These are phyloP conservation scores for Cuculus canorus DNA, from an alignment of 2,797 vertebrate genomes.

Conservation along the genomic window DNA sequence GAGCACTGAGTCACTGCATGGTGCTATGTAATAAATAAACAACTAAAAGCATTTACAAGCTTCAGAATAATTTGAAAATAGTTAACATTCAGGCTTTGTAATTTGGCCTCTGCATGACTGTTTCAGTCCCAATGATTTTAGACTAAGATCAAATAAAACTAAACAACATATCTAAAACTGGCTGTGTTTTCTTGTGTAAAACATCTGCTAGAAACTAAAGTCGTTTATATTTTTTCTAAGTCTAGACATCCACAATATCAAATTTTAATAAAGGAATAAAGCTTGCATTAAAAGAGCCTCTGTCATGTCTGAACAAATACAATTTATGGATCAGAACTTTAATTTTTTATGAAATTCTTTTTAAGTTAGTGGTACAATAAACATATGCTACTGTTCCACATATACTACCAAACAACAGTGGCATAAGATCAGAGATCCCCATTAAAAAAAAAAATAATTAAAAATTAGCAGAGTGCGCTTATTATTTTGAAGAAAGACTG, in stretches of 20 bases:
- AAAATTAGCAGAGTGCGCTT: not conserved
- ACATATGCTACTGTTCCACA: not conserved
- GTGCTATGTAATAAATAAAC: not conserved
- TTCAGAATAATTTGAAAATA: not conserved
- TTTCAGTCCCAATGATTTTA: not conserved
- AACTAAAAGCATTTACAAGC: conserved; percentile 6
- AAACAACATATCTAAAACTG: not conserved
- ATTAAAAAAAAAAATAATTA: not conserved
- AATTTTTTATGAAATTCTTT: not conserved
- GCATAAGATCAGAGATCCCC: not conserved
- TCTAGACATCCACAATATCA: not conserved
- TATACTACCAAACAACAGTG: not conserved
- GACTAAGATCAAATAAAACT: not conserved
- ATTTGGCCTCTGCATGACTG: not conserved
- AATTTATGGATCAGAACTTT: not conserved
- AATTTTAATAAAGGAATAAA: not conserved
- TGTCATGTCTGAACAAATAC: not conserved
- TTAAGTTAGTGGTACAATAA: not conserved
- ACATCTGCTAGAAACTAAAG: not conserved
- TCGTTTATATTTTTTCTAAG: not conserved
- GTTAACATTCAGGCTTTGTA: not conserved
- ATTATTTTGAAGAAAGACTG: not conserved
- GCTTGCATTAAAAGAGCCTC: not conserved
- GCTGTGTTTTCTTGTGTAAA: not conserved
- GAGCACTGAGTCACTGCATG: not conserved